Evolutionary conservation across 2,797 vertebrate genomes (phyloP).

Genomic region (Monodelphis domestica): DNA sequence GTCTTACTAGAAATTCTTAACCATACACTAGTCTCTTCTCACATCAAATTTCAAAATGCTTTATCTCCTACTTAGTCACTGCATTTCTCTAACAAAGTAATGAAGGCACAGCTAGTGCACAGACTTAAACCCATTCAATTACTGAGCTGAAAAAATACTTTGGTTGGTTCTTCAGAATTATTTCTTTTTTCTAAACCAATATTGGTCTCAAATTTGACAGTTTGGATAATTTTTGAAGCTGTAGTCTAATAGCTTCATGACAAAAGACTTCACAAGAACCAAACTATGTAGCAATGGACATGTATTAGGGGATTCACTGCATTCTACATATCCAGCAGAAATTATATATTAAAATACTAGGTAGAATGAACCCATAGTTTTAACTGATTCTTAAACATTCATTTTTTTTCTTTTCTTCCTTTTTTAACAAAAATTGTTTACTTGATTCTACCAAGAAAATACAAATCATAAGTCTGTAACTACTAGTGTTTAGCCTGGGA

Average conservation of each 20-base stretch:
- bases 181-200: conserved; percentile 82
- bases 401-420: conserved; percentile 85
- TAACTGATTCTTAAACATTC: conserved; percentile 86
- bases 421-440: conserved; percentile 93
- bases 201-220: conserved; percentile 85
- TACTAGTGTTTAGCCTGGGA: conserved; percentile 95
- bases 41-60: conserved; percentile 79
- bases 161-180: conserved; percentile 88
- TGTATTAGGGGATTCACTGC: conserved; percentile 86
- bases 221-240: conserved; percentile 89
- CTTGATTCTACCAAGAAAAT: conserved; percentile 96
- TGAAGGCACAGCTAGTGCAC: conserved; percentile 87
- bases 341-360: conserved; percentile 94
- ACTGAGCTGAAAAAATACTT: conserved; percentile 86
- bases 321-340: conserved; percentile 88
- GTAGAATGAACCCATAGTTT: conserved; percentile 83
- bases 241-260: conserved; percentile 94
- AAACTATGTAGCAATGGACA: conserved; percentile 95
- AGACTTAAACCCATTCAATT: conserved; percentile 83
- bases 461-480: conserved; percentile 99
- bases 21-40: conserved; percentile 79
- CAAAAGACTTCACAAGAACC: conserved; percentile 95
- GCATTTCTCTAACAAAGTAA: conserved; percentile 87
- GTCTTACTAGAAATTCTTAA: conserved; percentile 84
- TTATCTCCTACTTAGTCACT: conserved; percentile 84